Evolutionary conservation across 2,113 vertebrate species (phyloP).

Genomic region (Hyaena hyaena): DNA sequence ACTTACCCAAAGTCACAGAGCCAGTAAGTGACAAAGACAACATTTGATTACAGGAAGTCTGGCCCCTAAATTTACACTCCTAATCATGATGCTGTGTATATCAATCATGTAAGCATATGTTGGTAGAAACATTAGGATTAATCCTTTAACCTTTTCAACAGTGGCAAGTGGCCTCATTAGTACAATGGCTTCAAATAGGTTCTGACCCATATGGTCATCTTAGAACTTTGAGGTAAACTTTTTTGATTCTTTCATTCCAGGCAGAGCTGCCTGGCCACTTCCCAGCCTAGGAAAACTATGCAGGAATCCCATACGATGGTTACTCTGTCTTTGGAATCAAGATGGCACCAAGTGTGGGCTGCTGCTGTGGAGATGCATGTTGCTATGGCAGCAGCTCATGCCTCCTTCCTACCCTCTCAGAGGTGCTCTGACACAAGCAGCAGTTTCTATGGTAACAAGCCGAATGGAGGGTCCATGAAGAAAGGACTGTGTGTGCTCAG

Average conservation of each 20-base stretch:
- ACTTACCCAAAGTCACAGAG: not conserved
- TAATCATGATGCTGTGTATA: rapidly evolving
- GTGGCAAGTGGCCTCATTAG: not conserved
- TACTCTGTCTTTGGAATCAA: not conserved
- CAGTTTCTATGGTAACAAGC: constrained; percentile 75
- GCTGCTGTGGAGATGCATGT: constrained; percentile 47
- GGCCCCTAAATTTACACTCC: not conserved
- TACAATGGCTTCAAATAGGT: not conserved
- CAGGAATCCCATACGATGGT: not conserved
- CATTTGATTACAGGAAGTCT: not conserved
- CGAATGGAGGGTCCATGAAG: constrained; percentile 59
- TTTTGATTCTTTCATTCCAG: not conserved
- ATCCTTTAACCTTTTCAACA: not conserved
- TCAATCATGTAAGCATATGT: rapidly evolving
- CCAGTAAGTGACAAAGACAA: not conserved
- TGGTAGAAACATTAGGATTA: not conserved
- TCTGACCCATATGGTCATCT: not conserved
- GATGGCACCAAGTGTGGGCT: constrained; percentile 8
- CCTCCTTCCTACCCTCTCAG: constrained; percentile 51
- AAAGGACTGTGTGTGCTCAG: constrained; percentile 65
- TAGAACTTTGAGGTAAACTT: not conserved
- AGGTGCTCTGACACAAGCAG: constrained; percentile 72
- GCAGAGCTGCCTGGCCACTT: not conserved
- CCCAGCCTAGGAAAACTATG: not conserved
- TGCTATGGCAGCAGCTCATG: constrained; percentile 74